Evolutionary conservation across 1,140 invertebrate species (phyloP), one percentile per base, ranked within the genome.

Genomic region (Lepidotrigona ventralis): DNA sequence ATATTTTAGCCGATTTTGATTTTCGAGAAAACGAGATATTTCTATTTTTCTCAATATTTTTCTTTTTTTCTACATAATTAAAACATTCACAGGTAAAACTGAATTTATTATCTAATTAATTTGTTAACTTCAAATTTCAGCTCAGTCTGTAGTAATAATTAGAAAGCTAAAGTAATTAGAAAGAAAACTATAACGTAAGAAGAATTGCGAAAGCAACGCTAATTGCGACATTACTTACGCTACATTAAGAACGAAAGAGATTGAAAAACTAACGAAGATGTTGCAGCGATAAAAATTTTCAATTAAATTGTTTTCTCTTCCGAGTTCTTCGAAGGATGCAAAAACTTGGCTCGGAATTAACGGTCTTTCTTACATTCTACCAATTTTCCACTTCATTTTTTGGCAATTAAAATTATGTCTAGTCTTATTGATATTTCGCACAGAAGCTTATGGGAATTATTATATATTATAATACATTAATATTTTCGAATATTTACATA

Each of bases 241-340:
- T 82, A 82, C 80, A 82, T 82, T 82, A 82, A 82, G 51, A 77
- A 51, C 33, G 80, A 82, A 77, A 68, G 64, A 68, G 68, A 53
- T 23, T 29, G 63, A 54, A 60, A 56, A 76, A 74, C n/a, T 29
- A 29, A 76, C 19, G 73, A 66, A 76, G 64, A 71, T 63, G 79
- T 53, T 66, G 23, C 23, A 3, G 14, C 0, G 76, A 79, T 79
- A 69, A 73, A 74, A 81, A 74, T 81, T 64, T 54, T n/a, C 46
- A 39, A 73, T 73, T 74, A 54, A 39, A 80, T 53, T n/a, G 39
- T 69, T 69, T 69, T 26, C 64, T 54, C 63, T 53, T 26, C 17
- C n/a, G 1, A 12, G 5, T 29, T 12, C 26, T n/a, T 14, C 21
- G 8, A 68, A 33, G 26, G 26, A 54, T 11, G 14, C 21, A 29